Percentiles rank a stretch among this genome's conserved stretches.
Conservation (phyloP, 1,140 invertebrate genomes). For the Oryctes rhinoceros region DNA sequence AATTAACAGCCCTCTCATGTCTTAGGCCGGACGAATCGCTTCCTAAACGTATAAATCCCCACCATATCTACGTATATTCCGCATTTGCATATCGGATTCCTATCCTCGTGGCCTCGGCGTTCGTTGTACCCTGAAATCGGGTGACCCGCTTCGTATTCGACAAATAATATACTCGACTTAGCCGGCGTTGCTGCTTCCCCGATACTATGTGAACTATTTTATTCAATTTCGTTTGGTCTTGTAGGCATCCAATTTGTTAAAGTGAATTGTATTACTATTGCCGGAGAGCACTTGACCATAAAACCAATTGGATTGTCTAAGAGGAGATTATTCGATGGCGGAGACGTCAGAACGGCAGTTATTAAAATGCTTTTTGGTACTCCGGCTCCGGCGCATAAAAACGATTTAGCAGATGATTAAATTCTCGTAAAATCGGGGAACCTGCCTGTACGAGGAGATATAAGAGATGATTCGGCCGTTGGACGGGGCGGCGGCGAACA, state of each 20-base stretch:
- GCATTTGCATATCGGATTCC: neutral
- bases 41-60: no score
- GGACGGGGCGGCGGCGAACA: no score
- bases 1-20: no score
- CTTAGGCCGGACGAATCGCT: no score
- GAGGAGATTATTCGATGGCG: neutral
- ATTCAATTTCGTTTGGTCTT: slow-evolving; percentile 24
- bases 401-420: neutral
- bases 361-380: slow-evolving; percentile 19
- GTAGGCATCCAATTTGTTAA: slow-evolving; percentile 34
- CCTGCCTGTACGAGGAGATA: neutral
- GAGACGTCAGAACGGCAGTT: neutral
- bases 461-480: neutral
- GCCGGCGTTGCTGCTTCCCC: neutral
- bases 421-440: neutral
- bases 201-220: slow-evolving; percentile 35
- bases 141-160: slow-evolving; percentile 5
- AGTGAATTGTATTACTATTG: slow-evolving; percentile 27
- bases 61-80: no score
- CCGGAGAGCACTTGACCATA: slow-evolving; percentile 22
- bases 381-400: neutral
- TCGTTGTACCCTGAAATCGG: neutral
- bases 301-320: slow-evolving; percentile 29
- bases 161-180: neutral
- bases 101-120: neutral